phyloP scores from a whole-genome alignment of 1,140 invertebrate genomes.

The Heterodera carotae region DNA sequence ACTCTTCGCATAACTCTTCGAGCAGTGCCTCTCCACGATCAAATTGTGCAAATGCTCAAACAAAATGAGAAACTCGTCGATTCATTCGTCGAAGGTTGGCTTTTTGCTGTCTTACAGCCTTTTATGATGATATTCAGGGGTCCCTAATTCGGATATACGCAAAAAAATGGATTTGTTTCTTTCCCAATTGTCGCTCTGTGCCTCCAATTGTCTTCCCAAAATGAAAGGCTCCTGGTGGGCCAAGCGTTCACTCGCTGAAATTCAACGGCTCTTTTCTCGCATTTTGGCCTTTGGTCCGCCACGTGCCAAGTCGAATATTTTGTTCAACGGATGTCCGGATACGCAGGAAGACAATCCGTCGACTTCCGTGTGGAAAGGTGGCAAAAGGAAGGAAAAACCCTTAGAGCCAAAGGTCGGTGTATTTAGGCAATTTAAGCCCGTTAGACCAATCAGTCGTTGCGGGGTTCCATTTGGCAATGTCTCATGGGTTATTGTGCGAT shows the following conservation, averaged over 20 bases:
- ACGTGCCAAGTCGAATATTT: constrained; percentile 82
- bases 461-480: constrained; percentile 88
- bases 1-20: constrained; percentile 76
- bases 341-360: neutral
- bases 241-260: constrained; percentile 67
- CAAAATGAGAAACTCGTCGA: constrained; percentile 79
- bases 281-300: constrained; percentile 90
- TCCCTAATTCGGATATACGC: constrained; percentile 13
- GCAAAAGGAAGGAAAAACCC: neutral
- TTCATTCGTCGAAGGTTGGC: constrained; percentile 71
- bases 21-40: constrained; percentile 77
- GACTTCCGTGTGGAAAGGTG: constrained; percentile 66
- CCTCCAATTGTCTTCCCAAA: constrained; percentile 72
- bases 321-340: constrained; percentile 71
- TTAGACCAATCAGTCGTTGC: constrained; percentile 74
- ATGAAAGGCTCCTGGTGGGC: constrained; percentile 68
- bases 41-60: constrained; percentile 79
- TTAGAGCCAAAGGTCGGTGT: neutral
- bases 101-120: neutral
- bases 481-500: constrained; percentile 87
- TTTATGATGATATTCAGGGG: neutral
- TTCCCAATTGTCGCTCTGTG: constrained; percentile 72
- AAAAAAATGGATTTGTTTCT: constrained; percentile 47
- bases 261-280: constrained; percentile 72
- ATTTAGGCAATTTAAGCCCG: constrained; percentile 40